Base-by-base conservation (phyloP, 2,113 vertebrate species). In the Tautogolabrus adspersus region DNA sequence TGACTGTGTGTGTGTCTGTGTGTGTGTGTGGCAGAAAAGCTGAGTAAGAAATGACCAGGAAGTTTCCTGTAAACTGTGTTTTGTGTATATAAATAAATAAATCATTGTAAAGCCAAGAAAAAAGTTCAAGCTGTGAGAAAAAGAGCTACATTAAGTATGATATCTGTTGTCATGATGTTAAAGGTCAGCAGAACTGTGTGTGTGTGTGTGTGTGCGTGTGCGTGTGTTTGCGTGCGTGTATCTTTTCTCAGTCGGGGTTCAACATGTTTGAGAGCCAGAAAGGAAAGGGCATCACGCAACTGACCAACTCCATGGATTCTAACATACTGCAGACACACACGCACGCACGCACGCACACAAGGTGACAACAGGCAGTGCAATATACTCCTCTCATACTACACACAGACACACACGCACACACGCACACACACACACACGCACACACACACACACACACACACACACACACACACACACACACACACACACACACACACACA, bases 281-380 rank as follows among this genome's bases (percentile, higher is more conserved):
- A 74, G 68, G 55, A 75, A 57, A 63, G 72, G 66, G 66, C 42
- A 9, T 75, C 86, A 81, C 42, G 58, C 79, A 87, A 86, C 65
- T 74, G 74, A 75, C 84, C 79, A 46, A 80, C 79, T 56, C 72
- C 70, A 77, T 52, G 46, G 52, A 78, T 56, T 86, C 57, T 77
- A 30, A 61, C 59, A 57, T 5, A 5, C 3, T 44, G 22, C 26
- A 26, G 46, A 66, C 44, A 59, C 57, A 71, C 15, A 56, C 61
- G 52, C 40, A 79, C 26, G 3, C 74, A 68, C 38, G 1, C 68
- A 77, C 77, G 44, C 51, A 67, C 54, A 75, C 67, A 83, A 83
- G 73, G 70, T 77, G 82, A 86, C 81, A 87, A 80, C 80, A 86
- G 69, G 13, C 72, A 79, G 57, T 49, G 77, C 57, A 72, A 63